Evolutionary conservation across 2,888 invertebrate genomes (phyloP).

Genomic region (Phengaris alcon): DNA sequence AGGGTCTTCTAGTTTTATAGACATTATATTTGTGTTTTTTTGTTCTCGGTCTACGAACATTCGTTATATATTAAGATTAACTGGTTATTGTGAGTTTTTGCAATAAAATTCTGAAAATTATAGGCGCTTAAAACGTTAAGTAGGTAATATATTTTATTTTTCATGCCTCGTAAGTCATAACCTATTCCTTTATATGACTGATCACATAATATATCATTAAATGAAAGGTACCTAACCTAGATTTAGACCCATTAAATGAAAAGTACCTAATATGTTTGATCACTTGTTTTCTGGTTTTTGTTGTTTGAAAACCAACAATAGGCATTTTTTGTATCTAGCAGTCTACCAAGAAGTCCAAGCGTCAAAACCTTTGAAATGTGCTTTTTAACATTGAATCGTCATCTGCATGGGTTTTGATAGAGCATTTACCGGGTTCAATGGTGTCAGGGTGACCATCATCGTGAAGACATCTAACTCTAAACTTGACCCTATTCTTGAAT

Average conservation of each 20-base stretch:
- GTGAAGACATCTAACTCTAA: background rate
- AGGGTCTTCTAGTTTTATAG: background rate
- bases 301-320: too few species aligned
- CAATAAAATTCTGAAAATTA: background rate
- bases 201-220: too few species aligned
- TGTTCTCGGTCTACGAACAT: background rate
- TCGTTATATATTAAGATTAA: background rate
- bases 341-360: too few species aligned
- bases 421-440: background rate
- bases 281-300: too few species aligned
- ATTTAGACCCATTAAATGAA: too few species aligned
- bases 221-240: too few species aligned
- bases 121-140: background rate
- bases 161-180: background rate
- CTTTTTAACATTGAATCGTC: too few species aligned
- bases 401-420: background rate
- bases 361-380: too few species aligned
- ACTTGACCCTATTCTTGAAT: conserved; percentile 14
- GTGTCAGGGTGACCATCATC: background rate
- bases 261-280: too few species aligned
- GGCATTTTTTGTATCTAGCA: too few species aligned
- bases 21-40: background rate
- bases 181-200: too few species aligned
- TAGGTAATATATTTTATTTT: background rate
- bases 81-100: background rate